These are phyloP conservation scores for Selene dorsalis DNA, from an alignment of 2,797 vertebrate species.

Conservation along the genomic window DNA sequence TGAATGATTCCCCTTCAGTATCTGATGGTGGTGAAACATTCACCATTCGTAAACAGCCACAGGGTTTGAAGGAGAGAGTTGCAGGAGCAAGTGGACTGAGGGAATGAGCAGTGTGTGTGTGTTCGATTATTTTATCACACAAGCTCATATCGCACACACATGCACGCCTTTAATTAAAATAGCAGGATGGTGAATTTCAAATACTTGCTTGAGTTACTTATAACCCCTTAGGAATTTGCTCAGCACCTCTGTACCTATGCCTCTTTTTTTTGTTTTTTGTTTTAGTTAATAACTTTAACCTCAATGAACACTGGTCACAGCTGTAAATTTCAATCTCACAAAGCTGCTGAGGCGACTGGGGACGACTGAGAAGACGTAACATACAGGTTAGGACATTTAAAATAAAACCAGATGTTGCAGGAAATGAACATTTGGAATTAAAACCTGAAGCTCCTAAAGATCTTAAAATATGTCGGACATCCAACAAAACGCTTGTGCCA, in stretches of 20 bases:
- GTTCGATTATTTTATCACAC: conserved; percentile 29
- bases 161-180: conserved; percentile 57
- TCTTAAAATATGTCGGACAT: too few relatives aligned
- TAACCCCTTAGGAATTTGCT: conserved; percentile 40
- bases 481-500: not conserved
- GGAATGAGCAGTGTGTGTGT: conserved; percentile 22
- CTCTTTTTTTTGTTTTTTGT: conserved; percentile 1
- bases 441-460: not conserved
- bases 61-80: conserved; percentile 23
- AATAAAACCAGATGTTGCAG: not conserved
- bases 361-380: conserved; percentile 17
- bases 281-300: conserved; percentile 50
- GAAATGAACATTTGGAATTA: conserved; percentile 1
- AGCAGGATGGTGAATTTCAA: conserved; percentile 49
- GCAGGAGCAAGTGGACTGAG: conserved; percentile 36
- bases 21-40: not conserved
- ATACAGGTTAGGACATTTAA: conserved; percentile 12
- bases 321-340: conserved; percentile 13
- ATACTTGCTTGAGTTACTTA: conserved; percentile 30
- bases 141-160: conserved; percentile 8
- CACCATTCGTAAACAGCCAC: conserved; percentile 36
- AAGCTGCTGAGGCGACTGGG: not conserved
- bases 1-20: conserved; percentile 16
- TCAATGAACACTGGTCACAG: not conserved
- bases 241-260: not conserved